Conservation (phyloP, 2,113 vertebrate genomes). For the Ceyx cyanopectus region DNA sequence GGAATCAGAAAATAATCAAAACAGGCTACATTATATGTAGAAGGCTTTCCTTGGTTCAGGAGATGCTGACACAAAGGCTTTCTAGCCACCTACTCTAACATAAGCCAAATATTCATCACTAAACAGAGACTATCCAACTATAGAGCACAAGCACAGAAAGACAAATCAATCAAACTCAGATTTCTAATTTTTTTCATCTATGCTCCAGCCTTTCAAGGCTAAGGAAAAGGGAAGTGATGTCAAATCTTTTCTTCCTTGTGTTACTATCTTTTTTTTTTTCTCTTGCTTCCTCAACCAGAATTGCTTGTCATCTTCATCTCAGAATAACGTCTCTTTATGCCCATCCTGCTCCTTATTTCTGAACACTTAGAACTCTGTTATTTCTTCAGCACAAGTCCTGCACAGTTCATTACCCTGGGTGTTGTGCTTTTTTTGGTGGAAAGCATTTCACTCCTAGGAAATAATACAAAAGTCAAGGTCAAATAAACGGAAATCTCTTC, state of each 20-base stretch:
- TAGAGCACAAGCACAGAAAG: neutral
- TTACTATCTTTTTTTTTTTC: neutral
- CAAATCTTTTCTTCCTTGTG: neutral
- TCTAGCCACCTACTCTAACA: neutral
- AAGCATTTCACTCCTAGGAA: neutral
- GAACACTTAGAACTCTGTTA: neutral
- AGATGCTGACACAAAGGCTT: neutral
- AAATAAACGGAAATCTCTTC: neutral
- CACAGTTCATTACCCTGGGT: neutral
- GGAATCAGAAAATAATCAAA: slow-evolving; percentile 10
- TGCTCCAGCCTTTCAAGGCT: neutral
- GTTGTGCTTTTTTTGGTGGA: neutral
- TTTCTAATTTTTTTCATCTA: neutral
- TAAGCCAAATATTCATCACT: neutral
- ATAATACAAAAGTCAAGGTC: neutral
- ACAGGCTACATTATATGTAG: neutral
- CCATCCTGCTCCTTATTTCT: neutral
- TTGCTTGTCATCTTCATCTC: neutral
- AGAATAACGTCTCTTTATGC: neutral
- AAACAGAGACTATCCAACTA: neutral
- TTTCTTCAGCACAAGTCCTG: neutral
- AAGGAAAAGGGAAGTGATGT: neutral
- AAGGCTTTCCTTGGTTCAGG: neutral
- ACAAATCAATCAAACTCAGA: neutral
- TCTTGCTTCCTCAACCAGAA: neutral